Evolutionary conservation across 2,797 vertebrate species (phyloP).

Genomic region (Zalophus californianus): DNA sequence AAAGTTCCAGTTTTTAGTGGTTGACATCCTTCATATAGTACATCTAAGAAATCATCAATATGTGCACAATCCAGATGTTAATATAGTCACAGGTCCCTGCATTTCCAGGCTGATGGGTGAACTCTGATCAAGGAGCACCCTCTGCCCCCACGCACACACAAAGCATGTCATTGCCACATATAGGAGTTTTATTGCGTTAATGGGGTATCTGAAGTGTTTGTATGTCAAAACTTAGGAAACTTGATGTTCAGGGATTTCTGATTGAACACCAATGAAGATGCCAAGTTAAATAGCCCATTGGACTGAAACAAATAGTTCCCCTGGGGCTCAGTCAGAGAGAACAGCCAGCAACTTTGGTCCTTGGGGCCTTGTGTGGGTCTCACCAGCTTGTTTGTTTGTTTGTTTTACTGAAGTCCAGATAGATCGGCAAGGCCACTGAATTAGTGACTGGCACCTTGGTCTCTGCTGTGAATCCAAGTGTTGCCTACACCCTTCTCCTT

Average conservation of each 20-base stretch:
- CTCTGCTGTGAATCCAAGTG: background rate
- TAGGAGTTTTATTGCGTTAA: background rate
- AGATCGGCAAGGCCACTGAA: background rate
- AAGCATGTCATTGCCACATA: background rate
- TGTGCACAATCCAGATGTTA: background rate
- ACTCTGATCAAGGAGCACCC: background rate
- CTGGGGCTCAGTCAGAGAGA: background rate
- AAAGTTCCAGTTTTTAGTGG: background rate
- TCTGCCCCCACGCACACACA: background rate
- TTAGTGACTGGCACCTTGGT: background rate
- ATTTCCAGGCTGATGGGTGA: background rate
- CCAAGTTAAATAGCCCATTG: slow-evolving; percentile 54
- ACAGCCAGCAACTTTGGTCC: background rate
- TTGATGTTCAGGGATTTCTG: background rate
- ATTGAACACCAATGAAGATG: background rate
- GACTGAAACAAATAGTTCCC: background rate
- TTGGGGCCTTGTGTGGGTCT: background rate
- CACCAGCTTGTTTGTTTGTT: background rate
- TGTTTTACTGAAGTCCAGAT: background rate
- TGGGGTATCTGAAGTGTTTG: background rate
- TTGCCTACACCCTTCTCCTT: background rate
- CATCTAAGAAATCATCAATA: background rate
- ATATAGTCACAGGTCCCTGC: background rate
- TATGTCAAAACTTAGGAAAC: slow-evolving; percentile 14
- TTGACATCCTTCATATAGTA: background rate